A percentile compares a stretch with the other conserved stretches of the same genome.
Evolutionary conservation across 2,113 vertebrate genomes (phyloP).

Genomic region (Epinephelus lanceolatus): DNA sequence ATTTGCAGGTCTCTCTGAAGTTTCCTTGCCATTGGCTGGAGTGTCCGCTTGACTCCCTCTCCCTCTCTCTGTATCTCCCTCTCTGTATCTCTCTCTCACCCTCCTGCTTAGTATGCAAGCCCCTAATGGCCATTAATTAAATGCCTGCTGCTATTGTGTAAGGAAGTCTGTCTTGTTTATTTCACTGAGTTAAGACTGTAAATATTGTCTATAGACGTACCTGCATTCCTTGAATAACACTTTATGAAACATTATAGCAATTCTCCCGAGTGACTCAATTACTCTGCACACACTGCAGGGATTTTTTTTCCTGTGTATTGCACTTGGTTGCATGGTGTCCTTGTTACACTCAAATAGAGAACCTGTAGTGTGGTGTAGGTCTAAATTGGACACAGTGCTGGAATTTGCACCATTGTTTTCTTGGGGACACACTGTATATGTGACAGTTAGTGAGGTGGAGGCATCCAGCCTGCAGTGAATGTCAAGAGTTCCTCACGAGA

Average conservation of each 20-base stretch:
- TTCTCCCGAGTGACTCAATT: slow-evolving; percentile 68
- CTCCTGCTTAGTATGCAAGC: slow-evolving; percentile 66
- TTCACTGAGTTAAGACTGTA: slow-evolving; percentile 58
- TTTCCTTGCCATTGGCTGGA: slow-evolving; percentile 64
- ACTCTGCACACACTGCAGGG: slow-evolving; percentile 60
- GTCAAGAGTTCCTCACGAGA: slow-evolving; percentile 54
- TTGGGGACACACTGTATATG: slow-evolving; percentile 38
- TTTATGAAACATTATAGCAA: slow-evolving; percentile 70
- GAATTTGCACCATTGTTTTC: slow-evolving; percentile 62
- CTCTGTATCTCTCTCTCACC: background rate
- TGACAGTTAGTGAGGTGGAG: slow-evolving; percentile 56
- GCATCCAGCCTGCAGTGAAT: slow-evolving; percentile 55
- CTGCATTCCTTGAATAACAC: slow-evolving; percentile 52
- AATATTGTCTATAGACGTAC: slow-evolving; percentile 60
- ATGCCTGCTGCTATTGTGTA: slow-evolving; percentile 66
- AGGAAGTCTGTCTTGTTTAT: slow-evolving; percentile 62
- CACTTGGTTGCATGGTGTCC: slow-evolving; percentile 73
- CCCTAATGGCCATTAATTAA: slow-evolving; percentile 75
- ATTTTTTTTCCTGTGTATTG: slow-evolving; percentile 55
- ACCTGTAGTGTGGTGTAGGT: slow-evolving; percentile 69
- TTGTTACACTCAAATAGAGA: slow-evolving; percentile 70
- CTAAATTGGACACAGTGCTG: slow-evolving; percentile 75
- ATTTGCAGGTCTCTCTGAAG: slow-evolving; percentile 71
- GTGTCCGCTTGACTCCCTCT: slow-evolving; percentile 27
- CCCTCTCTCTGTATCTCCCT: slow-evolving; percentile 12